Conservation (phyloP, 2,888 invertebrate genomes). For the Protodeltote pygarga region DNA sequence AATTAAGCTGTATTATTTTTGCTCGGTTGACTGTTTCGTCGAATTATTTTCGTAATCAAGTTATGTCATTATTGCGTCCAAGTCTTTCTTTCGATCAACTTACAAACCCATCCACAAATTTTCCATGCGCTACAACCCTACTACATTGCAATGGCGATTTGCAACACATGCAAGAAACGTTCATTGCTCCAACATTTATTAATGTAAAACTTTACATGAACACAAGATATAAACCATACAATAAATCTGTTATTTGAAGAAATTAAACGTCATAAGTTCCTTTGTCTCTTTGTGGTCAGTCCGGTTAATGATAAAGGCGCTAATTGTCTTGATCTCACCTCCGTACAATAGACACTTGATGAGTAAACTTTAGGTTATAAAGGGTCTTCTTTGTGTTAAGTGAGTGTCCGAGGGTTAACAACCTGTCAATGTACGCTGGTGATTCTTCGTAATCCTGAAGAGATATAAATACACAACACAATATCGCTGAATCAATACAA, state of each 20-base stretch:
- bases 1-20: too few species aligned
- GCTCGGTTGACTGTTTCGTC: too few species aligned
- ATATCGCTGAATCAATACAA: too few species aligned
- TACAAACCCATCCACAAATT: not conserved
- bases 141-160: slow-evolving; percentile 15
- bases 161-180: slow-evolving; percentile 33
- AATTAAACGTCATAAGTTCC: slow-evolving; percentile 1
- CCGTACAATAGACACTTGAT: slow-evolving; percentile 14
- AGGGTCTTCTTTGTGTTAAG: not conserved
- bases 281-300: slow-evolving; percentile 8
- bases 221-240: slow-evolving; percentile 2
- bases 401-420: not conserved
- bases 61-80: too few species aligned
- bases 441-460: too few species aligned
- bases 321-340: slow-evolving; percentile 15
- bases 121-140: slow-evolving; percentile 13
- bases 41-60: not conserved
- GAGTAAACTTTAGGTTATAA: slow-evolving; percentile 5
- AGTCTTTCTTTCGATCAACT: too few species aligned
- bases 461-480: not conserved
- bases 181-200: slow-evolving; percentile 28
- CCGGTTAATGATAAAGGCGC: slow-evolving; percentile 14
- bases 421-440: not conserved
- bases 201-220: slow-evolving; percentile 23
- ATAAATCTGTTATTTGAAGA: slow-evolving; percentile 5